Evolutionary conservation across 2,797 vertebrate species (phyloP).

Genomic region (Sphaeramia orbicularis): DNA sequence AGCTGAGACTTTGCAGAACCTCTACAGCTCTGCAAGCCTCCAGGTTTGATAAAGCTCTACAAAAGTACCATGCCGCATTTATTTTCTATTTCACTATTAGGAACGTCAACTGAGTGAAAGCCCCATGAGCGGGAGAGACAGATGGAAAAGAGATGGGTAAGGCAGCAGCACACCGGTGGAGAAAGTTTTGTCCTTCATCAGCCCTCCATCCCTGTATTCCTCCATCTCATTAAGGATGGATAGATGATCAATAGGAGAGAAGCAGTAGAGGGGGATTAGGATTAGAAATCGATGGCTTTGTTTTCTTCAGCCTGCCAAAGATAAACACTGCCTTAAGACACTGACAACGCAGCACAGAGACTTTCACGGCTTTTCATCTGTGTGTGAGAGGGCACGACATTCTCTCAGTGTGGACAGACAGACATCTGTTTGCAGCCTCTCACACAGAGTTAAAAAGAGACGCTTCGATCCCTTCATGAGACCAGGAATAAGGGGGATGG

Average conservation of each 20-base stretch:
- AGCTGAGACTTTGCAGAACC: constrained; percentile 14
- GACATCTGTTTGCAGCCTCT: constrained; percentile 67
- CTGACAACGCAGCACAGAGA: constrained; percentile 52
- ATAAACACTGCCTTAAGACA: constrained; percentile 84
- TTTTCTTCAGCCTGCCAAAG: constrained; percentile 76
- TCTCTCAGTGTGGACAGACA: constrained; percentile 49
- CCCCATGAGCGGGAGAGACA: constrained; percentile 33
- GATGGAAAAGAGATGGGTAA: constrained; percentile 42
- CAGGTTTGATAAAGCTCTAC: constrained; percentile 49
- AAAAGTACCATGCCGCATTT: constrained; percentile 39
- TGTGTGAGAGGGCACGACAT: constrained; percentile 56
- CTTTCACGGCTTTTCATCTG: constrained; percentile 51
- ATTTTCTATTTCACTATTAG: constrained; percentile 37
- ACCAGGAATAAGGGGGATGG: constrained; percentile 29
- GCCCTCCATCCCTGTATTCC: constrained; percentile 64
- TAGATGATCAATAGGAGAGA: constrained; percentile 80
- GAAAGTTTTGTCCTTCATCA: constrained; percentile 79
- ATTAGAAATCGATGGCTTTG: constrained; percentile 85
- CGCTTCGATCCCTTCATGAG: constrained; percentile 39
- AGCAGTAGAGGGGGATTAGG: constrained; percentile 78
- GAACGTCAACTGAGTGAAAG: constrained; percentile 26
- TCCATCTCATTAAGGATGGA: constrained; percentile 79
- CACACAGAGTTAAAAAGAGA: constrained; percentile 57
- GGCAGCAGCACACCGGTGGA: constrained; percentile 22
- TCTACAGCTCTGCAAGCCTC: constrained; percentile 23